A percentile compares a stretch with the other conserved stretches of the same genome.
Evolutionary conservation across 1,140 invertebrate genomes (phyloP).

Genomic region (Archegozetes longisetosus): DNA sequence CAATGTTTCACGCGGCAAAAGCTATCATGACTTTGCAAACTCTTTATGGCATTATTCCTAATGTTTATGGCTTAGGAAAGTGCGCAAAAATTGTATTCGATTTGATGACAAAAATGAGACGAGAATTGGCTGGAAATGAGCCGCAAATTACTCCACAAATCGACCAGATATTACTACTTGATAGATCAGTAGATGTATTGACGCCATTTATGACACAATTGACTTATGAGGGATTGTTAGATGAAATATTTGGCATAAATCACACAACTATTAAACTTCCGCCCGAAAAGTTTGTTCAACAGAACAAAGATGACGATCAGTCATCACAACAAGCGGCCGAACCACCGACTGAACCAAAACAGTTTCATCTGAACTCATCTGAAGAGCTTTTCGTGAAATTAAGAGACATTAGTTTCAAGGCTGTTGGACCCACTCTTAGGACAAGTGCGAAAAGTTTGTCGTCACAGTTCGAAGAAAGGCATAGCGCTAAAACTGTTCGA

Average conservation of each 20-base stretch:
- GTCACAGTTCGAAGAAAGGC: conserved; percentile 65
- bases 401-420: conserved; percentile 84
- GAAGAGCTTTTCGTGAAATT: conserved; percentile 74
- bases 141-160: conserved; percentile 44
- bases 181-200: conserved; percentile 76
- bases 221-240: conserved; percentile 93
- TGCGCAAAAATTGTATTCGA: conserved; percentile 77
- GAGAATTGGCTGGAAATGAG: conserved; percentile 38
- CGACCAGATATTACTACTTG: conserved; percentile 72
- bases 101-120: conserved; percentile 57
- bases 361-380: conserved; percentile 69
- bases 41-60: conserved; percentile 72
- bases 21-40: conserved; percentile 68
- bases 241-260: conserved; percentile 64
- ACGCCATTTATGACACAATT: conserved; percentile 83
- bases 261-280: conserved; percentile 66
- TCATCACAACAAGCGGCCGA: conserved; percentile 36
- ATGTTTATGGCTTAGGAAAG: conserved; percentile 74
- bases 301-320: conserved; percentile 37
- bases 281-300: conserved; percentile 52
- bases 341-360: conserved; percentile 50
- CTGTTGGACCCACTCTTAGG: conserved; percentile 65
- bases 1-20: conserved; percentile 69
- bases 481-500: conserved; percentile 67
- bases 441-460: conserved; percentile 70